Percentiles rank a stretch among this genome's conserved stretches.
These are phyloP conservation scores for Orius laevigatus DNA, from an alignment of 1,140 invertebrate species.

Conservation along the genomic window DNA sequence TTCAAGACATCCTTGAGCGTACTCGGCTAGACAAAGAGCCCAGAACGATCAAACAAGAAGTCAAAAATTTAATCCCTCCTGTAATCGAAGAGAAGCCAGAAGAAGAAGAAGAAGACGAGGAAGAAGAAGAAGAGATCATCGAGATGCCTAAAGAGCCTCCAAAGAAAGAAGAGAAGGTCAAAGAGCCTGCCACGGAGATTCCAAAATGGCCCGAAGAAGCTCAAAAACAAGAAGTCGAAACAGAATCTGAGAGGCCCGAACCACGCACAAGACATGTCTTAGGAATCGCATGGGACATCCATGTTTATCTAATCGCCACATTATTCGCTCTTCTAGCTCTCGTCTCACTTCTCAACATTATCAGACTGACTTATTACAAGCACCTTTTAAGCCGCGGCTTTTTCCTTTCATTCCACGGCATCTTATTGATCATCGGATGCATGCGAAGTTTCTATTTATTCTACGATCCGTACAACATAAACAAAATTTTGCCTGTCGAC, in stretches of 20 bases:
- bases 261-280: slow-evolving; percentile 22
- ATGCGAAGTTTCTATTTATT: slow-evolving; percentile 71
- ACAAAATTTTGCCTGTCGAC: slow-evolving; percentile 55
- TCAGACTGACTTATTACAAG: slow-evolving; percentile 61
- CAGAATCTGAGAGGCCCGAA: slow-evolving; percentile 20
- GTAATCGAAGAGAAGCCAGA: slow-evolving; percentile 8
- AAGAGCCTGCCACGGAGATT: slow-evolving; percentile 2
- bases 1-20: slow-evolving; percentile 24
- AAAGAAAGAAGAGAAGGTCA: slow-evolving; percentile 6
- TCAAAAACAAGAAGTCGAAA: slow-evolving; percentile 18
- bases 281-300: slow-evolving; percentile 70
- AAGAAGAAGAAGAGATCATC: slow-evolving; percentile 1
- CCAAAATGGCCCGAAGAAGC: slow-evolving; percentile 16
- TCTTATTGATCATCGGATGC: slow-evolving; percentile 62
- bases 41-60: slow-evolving; percentile 20
- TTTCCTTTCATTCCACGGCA: slow-evolving; percentile 64
- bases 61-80: slow-evolving; percentile 19
- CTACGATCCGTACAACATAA: slow-evolving; percentile 77
- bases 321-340: slow-evolving; percentile 65
- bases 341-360: slow-evolving; percentile 65
- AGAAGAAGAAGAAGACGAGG: slow-evolving; percentile 5
- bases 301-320: slow-evolving; percentile 68
- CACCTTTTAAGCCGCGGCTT: slow-evolving; percentile 65
- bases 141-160: slow-evolving; percentile 1
- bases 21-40: slow-evolving; percentile 20